Evolutionary conservation across 2,797 vertebrate genomes (phyloP).

Genomic region (Pseudopleuronectes americanus): DNA sequence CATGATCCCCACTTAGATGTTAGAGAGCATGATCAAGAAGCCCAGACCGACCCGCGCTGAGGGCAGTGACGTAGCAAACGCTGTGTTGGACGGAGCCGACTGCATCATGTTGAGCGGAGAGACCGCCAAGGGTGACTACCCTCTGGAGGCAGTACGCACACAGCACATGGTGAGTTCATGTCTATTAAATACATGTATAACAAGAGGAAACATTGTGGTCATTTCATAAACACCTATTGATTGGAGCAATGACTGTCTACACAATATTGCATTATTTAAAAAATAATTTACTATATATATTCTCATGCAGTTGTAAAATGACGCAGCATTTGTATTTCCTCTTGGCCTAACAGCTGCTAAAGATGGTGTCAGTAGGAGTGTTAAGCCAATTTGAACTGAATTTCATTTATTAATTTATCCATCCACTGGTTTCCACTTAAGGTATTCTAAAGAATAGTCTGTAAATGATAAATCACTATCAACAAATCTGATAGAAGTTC

Average conservation of each 20-base stretch:
- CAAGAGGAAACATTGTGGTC: neutral
- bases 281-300: neutral
- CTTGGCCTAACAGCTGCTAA: constrained; percentile 9
- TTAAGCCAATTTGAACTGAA: neutral
- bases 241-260: neutral
- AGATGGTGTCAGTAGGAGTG: neutral
- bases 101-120: constrained; percentile 98
- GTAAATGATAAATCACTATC: neutral
- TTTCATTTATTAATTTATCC: constrained; percentile 2
- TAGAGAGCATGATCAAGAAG: constrained; percentile 99
- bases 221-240: neutral
- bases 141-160: constrained; percentile 95
- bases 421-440: neutral
- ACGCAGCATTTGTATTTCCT: constrained; percentile 3
- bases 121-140: constrained; percentile 97
- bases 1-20: constrained; percentile 84
- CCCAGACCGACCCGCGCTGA: constrained; percentile 95
- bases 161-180: constrained; percentile 90
- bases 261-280: neutral
- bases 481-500: neutral
- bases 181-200: too few relatives aligned
- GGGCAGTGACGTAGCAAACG: constrained; percentile 93
- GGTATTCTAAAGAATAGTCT: neutral
- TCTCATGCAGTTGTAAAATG: neutral
- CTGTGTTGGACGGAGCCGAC: constrained; percentile 91